These are phyloP conservation scores for Carlito syrichta DNA, from an alignment of 2,113 vertebrate genomes.

Conservation along the genomic window DNA sequence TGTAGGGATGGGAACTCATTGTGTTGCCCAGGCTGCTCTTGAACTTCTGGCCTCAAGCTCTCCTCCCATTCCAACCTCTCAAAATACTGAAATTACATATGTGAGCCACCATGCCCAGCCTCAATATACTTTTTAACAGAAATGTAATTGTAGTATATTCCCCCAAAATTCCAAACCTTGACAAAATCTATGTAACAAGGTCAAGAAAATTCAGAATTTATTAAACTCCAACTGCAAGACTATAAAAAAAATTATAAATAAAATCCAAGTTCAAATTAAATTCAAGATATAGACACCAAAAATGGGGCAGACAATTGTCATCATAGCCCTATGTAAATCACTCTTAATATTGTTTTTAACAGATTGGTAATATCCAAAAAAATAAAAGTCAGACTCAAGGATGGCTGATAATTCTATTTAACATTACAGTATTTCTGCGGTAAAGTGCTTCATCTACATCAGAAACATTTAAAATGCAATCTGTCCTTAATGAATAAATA, in stretches of 20 bases:
- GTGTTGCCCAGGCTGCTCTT: too few species aligned
- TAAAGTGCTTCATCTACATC: background rate
- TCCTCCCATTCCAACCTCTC: too few species aligned
- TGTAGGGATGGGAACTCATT: too few species aligned
- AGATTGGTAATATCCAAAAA: background rate
- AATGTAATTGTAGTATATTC: background rate
- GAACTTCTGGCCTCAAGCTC: too few species aligned
- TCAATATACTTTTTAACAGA: background rate
- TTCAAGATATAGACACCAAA: background rate
- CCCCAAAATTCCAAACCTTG: background rate
- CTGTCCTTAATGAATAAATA: background rate
- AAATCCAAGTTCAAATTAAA: background rate
- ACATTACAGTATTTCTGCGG: background rate
- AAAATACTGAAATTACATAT: too few species aligned
- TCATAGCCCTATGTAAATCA: background rate
- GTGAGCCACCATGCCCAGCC: too few species aligned
- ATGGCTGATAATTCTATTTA: background rate
- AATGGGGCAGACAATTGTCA: background rate
- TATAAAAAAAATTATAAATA: background rate
- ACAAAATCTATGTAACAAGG: background rate
- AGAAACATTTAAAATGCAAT: background rate
- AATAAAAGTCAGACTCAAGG: background rate
- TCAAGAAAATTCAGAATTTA: constrained; percentile 17
- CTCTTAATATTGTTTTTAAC: background rate
- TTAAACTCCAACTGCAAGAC: background rate